phyloP scores from a whole-genome alignment of 2,113 vertebrate species.

The Pituophis catenifer region DNA sequence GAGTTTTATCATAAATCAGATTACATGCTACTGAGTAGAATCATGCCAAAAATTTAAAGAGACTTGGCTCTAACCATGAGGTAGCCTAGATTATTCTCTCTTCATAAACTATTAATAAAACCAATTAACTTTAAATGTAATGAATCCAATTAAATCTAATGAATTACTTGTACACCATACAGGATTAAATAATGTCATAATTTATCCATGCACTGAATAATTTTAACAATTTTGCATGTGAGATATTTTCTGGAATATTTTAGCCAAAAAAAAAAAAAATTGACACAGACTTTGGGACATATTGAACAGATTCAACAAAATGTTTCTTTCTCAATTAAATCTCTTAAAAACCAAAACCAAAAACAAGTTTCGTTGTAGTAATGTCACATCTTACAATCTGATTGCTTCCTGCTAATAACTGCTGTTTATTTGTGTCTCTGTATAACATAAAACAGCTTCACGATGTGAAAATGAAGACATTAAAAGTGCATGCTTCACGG shows the following conservation, averaged over 20 bases:
- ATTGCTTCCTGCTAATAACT: background rate
- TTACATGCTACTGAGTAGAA: background rate
- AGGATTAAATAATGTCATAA: background rate
- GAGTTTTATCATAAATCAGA: background rate
- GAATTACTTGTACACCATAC: background rate
- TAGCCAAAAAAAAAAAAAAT: background rate
- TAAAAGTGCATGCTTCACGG: background rate
- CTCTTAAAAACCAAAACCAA: background rate
- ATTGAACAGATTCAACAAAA: background rate
- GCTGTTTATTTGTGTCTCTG: background rate
- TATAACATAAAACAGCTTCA: constrained; percentile 3
- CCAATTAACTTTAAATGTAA: background rate
- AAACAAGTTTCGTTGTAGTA: background rate
- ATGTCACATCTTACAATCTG: background rate
- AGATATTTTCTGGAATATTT: background rate
- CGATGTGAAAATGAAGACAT: constrained; percentile 4
- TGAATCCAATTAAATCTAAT: background rate
- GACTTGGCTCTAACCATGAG: background rate
- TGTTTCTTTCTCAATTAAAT: background rate
- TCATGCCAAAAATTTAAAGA: background rate
- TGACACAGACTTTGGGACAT: background rate
- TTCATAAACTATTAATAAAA: constrained; percentile 16
- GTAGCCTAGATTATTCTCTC: background rate
- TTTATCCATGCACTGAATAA: background rate
- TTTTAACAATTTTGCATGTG: background rate